A percentile compares a stretch with the other conserved stretches of the same genome.
These are phyloP conservation scores for Limnephilus lunatus DNA, from an alignment of 2,888 invertebrate species.

Conservation along the genomic window DNA sequence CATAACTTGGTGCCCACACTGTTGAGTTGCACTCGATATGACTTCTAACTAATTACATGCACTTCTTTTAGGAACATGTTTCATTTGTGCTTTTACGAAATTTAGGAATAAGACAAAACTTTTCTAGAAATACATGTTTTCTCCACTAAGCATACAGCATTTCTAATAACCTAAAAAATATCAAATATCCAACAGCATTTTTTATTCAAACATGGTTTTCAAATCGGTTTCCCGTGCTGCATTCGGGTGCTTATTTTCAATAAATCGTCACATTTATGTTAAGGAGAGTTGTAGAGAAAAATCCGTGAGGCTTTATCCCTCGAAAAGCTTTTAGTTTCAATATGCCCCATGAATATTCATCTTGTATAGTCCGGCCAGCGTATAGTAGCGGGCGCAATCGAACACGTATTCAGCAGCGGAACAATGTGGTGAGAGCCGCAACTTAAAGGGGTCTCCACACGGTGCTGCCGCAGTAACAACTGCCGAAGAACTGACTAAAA, in stretches of 20 bases:
- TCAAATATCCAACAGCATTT: neutral
- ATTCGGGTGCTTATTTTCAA: neutral
- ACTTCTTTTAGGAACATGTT: too few species aligned
- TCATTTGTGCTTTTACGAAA: neutral
- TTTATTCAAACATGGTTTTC: neutral
- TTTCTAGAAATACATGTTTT: neutral
- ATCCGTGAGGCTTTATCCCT: conserved; percentile 26
- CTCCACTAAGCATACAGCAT: neutral
- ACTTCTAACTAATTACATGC: too few species aligned
- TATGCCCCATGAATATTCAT: conserved; percentile 55
- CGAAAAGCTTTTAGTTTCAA: conserved; percentile 57
- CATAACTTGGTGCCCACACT: too few species aligned
- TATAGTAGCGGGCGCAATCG: neutral
- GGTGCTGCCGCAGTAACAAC: too few species aligned
- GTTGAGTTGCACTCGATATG: too few species aligned
- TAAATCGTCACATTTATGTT: neutral
- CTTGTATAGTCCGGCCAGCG: neutral
- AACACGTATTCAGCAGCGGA: neutral
- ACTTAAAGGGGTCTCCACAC: too few species aligned
- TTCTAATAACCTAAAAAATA: neutral
- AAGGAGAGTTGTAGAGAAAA: conserved; percentile 26
- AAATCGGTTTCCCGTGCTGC: neutral
- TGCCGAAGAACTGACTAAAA: too few species aligned
- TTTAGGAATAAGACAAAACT: neutral
- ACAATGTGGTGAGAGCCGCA: neutral